phyloP scores from a whole-genome alignment of 2,113 vertebrate genomes.

The Oenanthe melanoleuca region DNA sequence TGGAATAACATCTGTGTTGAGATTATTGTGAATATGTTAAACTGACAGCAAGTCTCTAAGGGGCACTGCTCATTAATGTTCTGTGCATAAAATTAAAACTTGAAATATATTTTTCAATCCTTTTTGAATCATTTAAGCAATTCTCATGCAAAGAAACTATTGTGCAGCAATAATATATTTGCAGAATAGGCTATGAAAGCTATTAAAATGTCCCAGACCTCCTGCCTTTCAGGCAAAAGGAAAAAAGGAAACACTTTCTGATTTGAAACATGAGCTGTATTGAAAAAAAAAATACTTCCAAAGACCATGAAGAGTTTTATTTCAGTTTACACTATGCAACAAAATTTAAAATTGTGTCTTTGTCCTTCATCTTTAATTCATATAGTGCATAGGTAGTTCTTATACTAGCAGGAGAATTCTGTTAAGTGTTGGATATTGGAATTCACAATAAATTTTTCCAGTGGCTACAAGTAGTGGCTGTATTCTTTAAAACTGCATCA shows the following conservation, averaged over 20 bases:
- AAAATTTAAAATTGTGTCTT: background rate
- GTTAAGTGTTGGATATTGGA: background rate
- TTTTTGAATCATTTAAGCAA: slow-evolving; percentile 80
- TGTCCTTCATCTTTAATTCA: background rate
- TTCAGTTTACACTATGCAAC: slow-evolving; percentile 6
- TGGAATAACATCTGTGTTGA: slow-evolving; percentile 78
- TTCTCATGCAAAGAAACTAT: slow-evolving; percentile 81
- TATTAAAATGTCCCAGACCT: slow-evolving; percentile 76
- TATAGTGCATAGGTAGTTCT: background rate
- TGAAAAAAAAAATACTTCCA: slow-evolving; percentile 53
- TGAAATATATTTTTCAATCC: slow-evolving; percentile 81
- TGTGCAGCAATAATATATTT: slow-evolving; percentile 80
- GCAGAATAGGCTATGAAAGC: slow-evolving; percentile 70
- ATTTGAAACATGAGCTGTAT: slow-evolving; percentile 51
- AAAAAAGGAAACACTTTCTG: slow-evolving; percentile 12
- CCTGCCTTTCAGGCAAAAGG: slow-evolving; percentile 65
- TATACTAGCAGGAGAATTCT: background rate
- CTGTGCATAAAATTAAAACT: slow-evolving; percentile 84
- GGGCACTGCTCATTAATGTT: slow-evolving; percentile 79
- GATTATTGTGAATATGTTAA: slow-evolving; percentile 78
- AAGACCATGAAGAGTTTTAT: slow-evolving; percentile 29
- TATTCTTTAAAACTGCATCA: background rate
- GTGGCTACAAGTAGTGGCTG: background rate
- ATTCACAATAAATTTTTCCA: background rate
- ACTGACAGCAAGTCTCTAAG: slow-evolving; percentile 79